A percentile compares a stretch with the other conserved stretches of the same genome.
phyloP scores from a whole-genome alignment of 92 coral and sea anemone genomes.

The Umimayanthus chanpuru region DNA sequence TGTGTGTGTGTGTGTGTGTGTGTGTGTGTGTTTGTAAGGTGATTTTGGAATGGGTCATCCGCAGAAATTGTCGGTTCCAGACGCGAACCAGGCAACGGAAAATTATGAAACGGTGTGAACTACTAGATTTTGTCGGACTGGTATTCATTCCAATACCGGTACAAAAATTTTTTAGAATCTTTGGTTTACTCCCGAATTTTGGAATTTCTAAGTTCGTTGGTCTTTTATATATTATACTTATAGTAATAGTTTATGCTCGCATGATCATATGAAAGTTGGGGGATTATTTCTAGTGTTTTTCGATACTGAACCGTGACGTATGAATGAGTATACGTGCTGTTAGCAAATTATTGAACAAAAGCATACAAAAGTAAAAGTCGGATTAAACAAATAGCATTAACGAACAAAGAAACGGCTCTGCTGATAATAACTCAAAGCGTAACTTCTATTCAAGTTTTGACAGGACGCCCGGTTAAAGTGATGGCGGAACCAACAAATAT shows the following conservation, averaged over 20 bases:
- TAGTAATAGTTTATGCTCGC: too few relatives aligned
- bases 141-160: neutral
- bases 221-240: too few relatives aligned
- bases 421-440: neutral
- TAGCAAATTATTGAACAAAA: slow-evolving; percentile 20
- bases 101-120: neutral
- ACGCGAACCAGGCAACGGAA: neutral
- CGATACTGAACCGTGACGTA: neutral
- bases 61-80: neutral
- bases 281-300: too few relatives aligned
- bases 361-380: neutral
- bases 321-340: neutral
- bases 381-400: slow-evolving; percentile 35
- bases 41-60: neutral
- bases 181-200: neutral
- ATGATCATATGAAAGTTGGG: neutral
- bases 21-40: neutral
- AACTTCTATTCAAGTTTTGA: slow-evolving; percentile 52
- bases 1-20: neutral
- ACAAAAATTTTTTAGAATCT: too few relatives aligned
- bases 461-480: slow-evolving; percentile 65
- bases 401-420: slow-evolving; percentile 21
- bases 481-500: slow-evolving; percentile 31
- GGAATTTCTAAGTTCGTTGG: neutral
- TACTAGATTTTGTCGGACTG: neutral